phyloP scores from a whole-genome alignment of 1,140 invertebrate genomes.

The Hermetia illucens region DNA sequence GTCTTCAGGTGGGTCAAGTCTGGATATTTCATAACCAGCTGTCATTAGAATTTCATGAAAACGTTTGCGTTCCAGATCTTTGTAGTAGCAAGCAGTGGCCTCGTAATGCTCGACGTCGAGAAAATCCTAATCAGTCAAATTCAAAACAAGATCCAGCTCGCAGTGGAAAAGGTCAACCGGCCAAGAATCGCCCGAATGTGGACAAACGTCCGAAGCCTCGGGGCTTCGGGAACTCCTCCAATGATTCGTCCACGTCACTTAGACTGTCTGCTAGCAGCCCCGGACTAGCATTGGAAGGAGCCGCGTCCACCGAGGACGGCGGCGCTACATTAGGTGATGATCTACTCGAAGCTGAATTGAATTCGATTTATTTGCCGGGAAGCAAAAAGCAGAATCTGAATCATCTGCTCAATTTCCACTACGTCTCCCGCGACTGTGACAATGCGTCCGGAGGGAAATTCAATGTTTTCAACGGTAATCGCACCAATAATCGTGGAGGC shows the following conservation, averaged over 20 bases:
- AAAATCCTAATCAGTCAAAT: constrained; percentile 15
- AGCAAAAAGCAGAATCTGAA: constrained; percentile 86
- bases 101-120: constrained; percentile 19
- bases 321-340: constrained; percentile 9
- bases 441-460: constrained; percentile 13
- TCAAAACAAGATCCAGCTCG: constrained; percentile 17
- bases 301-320: neutral
- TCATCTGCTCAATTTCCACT: constrained; percentile 81
- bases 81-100: constrained; percentile 17
- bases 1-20: constrained; percentile 15
- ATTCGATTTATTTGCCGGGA: constrained; percentile 63
- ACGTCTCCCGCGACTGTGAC: constrained; percentile 43
- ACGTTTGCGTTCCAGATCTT: constrained; percentile 12
- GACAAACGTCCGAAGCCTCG: constrained; percentile 24
- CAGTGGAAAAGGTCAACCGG: constrained; percentile 11
- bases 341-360: constrained; percentile 50
- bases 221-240: constrained; percentile 7
- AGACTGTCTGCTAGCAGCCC: constrained; percentile 12
- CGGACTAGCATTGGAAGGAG: constrained; percentile 5
- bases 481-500: constrained; percentile 32
- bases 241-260: neutral
- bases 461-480: constrained; percentile 16
- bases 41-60: neutral
- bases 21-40: neutral
- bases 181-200: constrained; percentile 23